Evolutionary conservation across 1,140 invertebrate species (phyloP).

Genomic region (Drosophila ambigua): DNA sequence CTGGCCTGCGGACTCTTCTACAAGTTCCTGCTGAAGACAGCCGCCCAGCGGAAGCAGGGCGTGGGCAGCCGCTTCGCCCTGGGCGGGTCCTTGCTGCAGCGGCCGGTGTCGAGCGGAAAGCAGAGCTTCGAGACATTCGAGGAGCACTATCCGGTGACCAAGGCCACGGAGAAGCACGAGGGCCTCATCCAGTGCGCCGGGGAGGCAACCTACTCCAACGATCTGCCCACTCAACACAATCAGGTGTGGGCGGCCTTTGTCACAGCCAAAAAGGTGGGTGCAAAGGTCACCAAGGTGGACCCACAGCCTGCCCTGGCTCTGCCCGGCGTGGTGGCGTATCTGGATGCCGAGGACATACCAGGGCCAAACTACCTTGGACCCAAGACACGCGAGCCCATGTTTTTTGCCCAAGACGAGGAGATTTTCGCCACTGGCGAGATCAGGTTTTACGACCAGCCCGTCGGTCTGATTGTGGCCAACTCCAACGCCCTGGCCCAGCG

Average conservation of each 20-base stretch:
- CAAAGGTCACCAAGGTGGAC: conserved; percentile 86
- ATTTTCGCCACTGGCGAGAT: conserved; percentile 85
- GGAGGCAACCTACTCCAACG: conserved; percentile 88
- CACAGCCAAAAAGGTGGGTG: conserved; percentile 85
- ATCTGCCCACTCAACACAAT: conserved; percentile 85
- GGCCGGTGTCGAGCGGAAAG: conserved; percentile 87
- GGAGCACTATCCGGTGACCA: conserved; percentile 88
- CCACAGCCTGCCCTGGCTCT: conserved; percentile 86
- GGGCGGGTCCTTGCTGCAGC: conserved; percentile 85
- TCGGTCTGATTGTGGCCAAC: conserved; percentile 89
- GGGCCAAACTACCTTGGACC: conserved; percentile 83
- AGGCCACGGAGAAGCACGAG: conserved; percentile 90
- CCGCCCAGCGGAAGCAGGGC: conserved; percentile 74
- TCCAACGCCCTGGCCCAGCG: conserved; percentile 86
- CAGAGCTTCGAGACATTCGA: conserved; percentile 89
- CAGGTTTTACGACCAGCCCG: conserved; percentile 88
- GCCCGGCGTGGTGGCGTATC: conserved; percentile 88
- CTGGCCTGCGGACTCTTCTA: conserved; percentile 90
- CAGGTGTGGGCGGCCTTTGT: conserved; percentile 89
- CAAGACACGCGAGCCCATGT: conserved; percentile 45
- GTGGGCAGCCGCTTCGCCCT: conserved; percentile 65
- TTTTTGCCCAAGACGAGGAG: conserved; percentile 72
- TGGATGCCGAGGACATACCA: conserved; percentile 89
- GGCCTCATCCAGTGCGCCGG: conserved; percentile 88
- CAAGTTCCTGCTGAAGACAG: conserved; percentile 87